These are phyloP conservation scores for Lamprologus tigripictilis DNA, from an alignment of 2,113 vertebrate species.

Conservation along the genomic window DNA sequence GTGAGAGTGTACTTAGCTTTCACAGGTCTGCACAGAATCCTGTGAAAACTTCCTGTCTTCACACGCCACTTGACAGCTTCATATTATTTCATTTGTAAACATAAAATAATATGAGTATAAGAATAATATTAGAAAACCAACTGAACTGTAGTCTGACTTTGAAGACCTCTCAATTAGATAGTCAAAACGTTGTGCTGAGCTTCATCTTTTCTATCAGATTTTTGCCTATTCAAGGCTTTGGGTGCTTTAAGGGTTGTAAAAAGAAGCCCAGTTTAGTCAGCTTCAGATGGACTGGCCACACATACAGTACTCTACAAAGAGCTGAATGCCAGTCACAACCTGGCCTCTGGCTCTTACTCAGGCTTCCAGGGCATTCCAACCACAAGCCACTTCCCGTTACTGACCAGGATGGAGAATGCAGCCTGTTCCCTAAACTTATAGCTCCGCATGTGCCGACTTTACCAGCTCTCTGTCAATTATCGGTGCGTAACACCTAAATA, in stretches of 20 bases:
- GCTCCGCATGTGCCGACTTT: not conserved
- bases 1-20: not conserved
- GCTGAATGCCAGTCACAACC: slow-evolving; percentile 42
- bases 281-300: slow-evolving; percentile 38
- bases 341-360: slow-evolving; percentile 36
- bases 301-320: slow-evolving; percentile 9
- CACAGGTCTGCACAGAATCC: not conserved
- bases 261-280: slow-evolving; percentile 45
- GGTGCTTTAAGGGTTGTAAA: slow-evolving; percentile 18
- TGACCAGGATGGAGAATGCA: slow-evolving; percentile 16
- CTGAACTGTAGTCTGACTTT: not conserved
- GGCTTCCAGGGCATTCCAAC: slow-evolving; percentile 38
- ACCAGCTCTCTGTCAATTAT: not conserved
- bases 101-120: not conserved
- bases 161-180: not conserved
- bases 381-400: slow-evolving; percentile 65
- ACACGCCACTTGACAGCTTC: not conserved
- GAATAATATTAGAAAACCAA: not conserved
- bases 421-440: not conserved
- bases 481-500: not conserved
- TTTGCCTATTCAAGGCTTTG: not conserved
- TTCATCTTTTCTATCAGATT: not conserved
- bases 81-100: not conserved
- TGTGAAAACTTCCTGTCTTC: not conserved
- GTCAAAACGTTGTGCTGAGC: slow-evolving; percentile 18